Conservation (phyloP, 2,113 vertebrate genomes). For the Pontoporia blainvillei region DNA sequence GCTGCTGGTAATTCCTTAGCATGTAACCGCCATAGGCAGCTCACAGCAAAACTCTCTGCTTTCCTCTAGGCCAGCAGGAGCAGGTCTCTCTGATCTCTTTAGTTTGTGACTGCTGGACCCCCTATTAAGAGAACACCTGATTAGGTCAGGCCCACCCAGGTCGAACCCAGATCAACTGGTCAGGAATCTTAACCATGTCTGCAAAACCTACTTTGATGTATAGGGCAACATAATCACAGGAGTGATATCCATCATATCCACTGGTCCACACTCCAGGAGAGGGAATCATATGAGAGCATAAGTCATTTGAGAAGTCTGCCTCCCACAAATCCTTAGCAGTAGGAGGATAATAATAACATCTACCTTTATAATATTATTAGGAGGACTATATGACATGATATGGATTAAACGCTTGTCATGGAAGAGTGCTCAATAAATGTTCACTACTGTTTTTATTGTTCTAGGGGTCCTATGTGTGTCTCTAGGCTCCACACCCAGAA, state of each 20-base stretch:
- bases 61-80: not conserved
- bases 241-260: not conserved
- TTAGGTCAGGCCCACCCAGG: not conserved
- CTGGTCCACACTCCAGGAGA: not conserved
- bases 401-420: not conserved
- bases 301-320: not conserved
- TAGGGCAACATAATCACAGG: not conserved
- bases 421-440: not conserved
- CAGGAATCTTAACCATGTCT: not conserved
- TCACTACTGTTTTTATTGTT: not conserved
- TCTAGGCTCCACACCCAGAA: accelerated
- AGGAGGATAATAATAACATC: not conserved
- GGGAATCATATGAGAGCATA: not conserved
- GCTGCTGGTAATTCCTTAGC: not conserved
- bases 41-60: not conserved
- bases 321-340: not conserved
- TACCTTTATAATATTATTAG: not conserved
- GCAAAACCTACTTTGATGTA: not conserved
- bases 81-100: not conserved
- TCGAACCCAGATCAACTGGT: not conserved
- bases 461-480: no score
- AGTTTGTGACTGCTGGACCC: not conserved
- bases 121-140: not conserved
- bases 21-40: not conserved
- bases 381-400: no score